Percentiles rank a stretch among this genome's conserved stretches.
Evolutionary conservation across 2,113 vertebrate genomes (phyloP).

Genomic region (Aix galericulata): DNA sequence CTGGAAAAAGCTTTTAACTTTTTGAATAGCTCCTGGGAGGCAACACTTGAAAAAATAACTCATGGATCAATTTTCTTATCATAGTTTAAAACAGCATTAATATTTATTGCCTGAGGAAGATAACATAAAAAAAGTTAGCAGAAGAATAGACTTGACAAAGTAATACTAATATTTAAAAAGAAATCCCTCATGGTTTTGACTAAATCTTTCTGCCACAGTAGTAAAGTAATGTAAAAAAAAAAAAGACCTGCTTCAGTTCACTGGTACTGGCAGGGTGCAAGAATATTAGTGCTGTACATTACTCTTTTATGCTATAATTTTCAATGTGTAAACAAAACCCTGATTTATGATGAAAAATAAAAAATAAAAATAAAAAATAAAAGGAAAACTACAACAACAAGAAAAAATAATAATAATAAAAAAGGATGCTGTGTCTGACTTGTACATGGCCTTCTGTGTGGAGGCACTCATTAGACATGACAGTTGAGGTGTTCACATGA

Average conservation of each 20-base stretch:
- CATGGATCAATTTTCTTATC: slow-evolving; percentile 76
- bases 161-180: not conserved
- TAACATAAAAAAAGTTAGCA: slow-evolving; percentile 4
- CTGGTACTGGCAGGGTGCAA: not conserved
- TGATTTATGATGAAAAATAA: not conserved
- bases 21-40: slow-evolving; percentile 63
- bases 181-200: not conserved
- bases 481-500: accelerated
- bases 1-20: slow-evolving; percentile 71
- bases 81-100: slow-evolving; percentile 76
- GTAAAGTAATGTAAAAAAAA: not conserved
- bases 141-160: not conserved
- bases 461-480: not conserved
- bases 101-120: slow-evolving; percentile 73
- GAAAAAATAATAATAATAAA: too few species aligned
- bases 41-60: slow-evolving; percentile 8
- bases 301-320: not conserved
- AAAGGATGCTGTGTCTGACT: not conserved
- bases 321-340: not conserved
- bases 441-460: not conserved
- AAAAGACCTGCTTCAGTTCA: not conserved
- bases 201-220: not conserved
- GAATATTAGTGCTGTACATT: not conserved
- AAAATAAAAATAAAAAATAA: not conserved
- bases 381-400: not conserved